These are phyloP conservation scores for Dromococcyx pavoninus DNA, from an alignment of 2,797 vertebrate species.

Conservation along the genomic window DNA sequence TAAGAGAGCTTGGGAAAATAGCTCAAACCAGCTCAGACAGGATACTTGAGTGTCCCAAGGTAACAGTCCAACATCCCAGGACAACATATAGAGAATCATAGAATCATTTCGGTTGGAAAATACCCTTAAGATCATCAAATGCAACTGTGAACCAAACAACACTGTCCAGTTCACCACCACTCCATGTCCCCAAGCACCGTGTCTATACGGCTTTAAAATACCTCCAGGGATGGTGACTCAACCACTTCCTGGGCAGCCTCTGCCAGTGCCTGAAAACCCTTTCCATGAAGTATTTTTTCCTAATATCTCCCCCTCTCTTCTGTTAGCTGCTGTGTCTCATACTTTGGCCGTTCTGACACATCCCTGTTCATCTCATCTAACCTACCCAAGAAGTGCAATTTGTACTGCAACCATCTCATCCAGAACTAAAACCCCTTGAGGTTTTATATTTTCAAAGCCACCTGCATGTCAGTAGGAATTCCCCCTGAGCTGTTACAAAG, in stretches of 20 bases:
- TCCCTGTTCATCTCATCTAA: neutral
- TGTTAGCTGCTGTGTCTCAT: neutral
- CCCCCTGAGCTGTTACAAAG: neutral
- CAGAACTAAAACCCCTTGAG: neutral
- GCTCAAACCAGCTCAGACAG: no score
- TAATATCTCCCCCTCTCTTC: neutral
- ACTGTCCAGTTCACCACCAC: neutral
- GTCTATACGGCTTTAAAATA: neutral
- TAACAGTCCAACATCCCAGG: neutral
- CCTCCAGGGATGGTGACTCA: neutral
- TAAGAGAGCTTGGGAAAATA: no score
- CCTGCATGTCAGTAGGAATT: neutral
- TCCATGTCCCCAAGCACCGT: neutral
- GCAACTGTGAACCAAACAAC: neutral
- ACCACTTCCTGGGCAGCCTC: neutral
- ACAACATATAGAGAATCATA: neutral
- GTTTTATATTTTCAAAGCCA: neutral
- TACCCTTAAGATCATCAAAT: neutral
- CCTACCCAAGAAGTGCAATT: neutral
- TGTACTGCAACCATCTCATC: neutral
- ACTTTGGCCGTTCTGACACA: neutral
- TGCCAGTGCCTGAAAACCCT: no score
- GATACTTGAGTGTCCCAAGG: neutral
- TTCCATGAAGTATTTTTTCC: neutral
- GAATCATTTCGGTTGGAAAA: neutral